These are phyloP conservation scores for Pygoscelis adeliae DNA, from an alignment of 2,113 vertebrate genomes.

Conservation along the genomic window DNA sequence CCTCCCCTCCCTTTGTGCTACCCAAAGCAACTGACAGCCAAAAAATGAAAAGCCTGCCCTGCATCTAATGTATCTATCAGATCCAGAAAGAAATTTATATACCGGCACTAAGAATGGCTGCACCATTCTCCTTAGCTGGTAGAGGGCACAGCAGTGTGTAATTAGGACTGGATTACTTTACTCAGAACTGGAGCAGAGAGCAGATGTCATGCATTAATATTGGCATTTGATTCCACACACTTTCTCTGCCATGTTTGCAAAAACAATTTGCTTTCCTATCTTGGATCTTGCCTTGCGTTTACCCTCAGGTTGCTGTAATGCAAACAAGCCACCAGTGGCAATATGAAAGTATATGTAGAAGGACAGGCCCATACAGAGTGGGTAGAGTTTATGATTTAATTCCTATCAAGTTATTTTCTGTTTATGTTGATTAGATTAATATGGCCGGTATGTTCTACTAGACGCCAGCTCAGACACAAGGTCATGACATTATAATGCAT, in stretches of 20 bases:
- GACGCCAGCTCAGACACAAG: background rate
- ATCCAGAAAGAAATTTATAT: slow-evolving; percentile 55
- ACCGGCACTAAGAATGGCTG: slow-evolving; percentile 44
- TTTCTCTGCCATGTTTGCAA: slow-evolving; percentile 63
- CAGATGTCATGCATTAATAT: slow-evolving; percentile 69
- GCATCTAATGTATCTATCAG: slow-evolving; percentile 62
- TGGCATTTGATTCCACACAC: slow-evolving; percentile 62
- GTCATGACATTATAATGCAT: background rate
- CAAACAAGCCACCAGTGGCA: slow-evolving; percentile 27
- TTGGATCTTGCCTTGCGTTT: slow-evolving; percentile 21
- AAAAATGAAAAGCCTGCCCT: slow-evolving; percentile 54
- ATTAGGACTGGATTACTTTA: slow-evolving; percentile 67
- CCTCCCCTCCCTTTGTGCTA: slow-evolving; percentile 63
- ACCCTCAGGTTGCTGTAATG: slow-evolving; percentile 1
- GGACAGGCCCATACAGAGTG: background rate
- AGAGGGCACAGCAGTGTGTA: slow-evolving; percentile 67
- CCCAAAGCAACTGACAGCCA: slow-evolving; percentile 47
- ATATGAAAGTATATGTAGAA: background rate
- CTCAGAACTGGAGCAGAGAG: slow-evolving; percentile 56
- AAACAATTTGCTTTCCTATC: slow-evolving; percentile 56
- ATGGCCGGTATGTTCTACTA: background rate
- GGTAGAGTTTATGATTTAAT: background rate
- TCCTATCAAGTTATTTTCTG: background rate
- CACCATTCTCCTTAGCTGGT: slow-evolving; percentile 63
- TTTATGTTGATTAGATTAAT: background rate